phyloP scores from a whole-genome alignment of 2,113 vertebrate genomes.

The Colius striatus region DNA sequence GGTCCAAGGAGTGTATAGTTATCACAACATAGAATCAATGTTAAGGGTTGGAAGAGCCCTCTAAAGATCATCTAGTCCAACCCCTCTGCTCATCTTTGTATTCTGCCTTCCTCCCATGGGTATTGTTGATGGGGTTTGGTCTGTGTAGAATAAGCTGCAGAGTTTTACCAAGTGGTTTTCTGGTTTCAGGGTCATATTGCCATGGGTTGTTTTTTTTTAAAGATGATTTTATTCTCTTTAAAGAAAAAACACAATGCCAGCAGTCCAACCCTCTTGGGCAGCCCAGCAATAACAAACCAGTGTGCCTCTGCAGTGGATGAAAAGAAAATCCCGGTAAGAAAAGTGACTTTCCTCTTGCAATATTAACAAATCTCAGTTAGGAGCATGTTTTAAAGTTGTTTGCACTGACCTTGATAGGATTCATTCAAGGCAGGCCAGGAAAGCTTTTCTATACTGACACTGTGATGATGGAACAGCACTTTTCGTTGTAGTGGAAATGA shows the following conservation, averaged over 20 bases:
- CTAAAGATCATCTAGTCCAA: too few relatives aligned
- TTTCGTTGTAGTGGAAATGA: not conserved
- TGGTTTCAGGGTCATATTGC: not conserved
- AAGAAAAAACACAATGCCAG: slow-evolving; percentile 77
- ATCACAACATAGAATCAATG: not conserved
- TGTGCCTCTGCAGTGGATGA: slow-evolving; percentile 75
- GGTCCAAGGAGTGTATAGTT: not conserved
- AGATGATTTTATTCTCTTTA: slow-evolving; percentile 22
- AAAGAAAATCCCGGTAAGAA: slow-evolving; percentile 78
- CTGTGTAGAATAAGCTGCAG: not conserved
- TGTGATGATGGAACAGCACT: not conserved
- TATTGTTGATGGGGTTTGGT: not conserved
- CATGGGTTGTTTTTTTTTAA: not conserved
- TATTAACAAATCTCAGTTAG: not conserved
- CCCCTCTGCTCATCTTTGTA: not conserved
- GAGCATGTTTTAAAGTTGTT: not conserved
- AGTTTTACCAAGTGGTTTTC: not conserved
- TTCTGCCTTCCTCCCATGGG: not conserved
- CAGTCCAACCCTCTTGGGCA: slow-evolving; percentile 71
- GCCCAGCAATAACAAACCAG: slow-evolving; percentile 74
- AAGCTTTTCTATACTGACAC: not conserved
- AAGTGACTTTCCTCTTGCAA: not conserved
- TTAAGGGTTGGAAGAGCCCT: too few relatives aligned
- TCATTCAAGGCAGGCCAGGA: not conserved
- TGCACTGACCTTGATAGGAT: not conserved